A percentile compares a stretch with the other conserved stretches of the same genome.
Evolutionary conservation across 2,797 vertebrate species (phyloP).

Genomic region (Manis javanica): DNA sequence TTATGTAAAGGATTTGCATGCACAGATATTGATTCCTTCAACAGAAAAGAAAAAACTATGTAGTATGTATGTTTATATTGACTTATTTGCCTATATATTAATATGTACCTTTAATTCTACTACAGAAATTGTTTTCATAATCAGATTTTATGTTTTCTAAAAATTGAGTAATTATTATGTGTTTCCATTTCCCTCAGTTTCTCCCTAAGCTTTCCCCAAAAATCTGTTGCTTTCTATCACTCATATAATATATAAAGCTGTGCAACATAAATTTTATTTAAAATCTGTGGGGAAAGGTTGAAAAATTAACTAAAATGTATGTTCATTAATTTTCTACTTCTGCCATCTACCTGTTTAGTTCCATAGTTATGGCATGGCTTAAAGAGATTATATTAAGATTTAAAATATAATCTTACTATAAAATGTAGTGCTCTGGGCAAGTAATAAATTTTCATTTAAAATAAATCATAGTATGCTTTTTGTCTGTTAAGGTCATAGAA

Average conservation of each 20-base stretch:
- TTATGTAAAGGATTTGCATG: neutral
- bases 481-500: neutral
- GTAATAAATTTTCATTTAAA: neutral
- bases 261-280: conserved; percentile 45
- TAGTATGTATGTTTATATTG: neutral
- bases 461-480: neutral
- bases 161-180: neutral
- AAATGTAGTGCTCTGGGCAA: neutral
- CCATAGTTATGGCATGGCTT: neutral
- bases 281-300: neutral
- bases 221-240: neutral
- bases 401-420: neutral
- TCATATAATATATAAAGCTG: neutral
- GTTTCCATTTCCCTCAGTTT: neutral
- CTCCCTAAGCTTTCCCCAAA: neutral
- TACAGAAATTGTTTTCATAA: neutral
- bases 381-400: neutral
- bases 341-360: conserved; percentile 31
- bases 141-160: conserved; percentile 16
- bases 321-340: neutral
- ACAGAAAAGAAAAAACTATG: neutral
- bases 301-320: neutral
- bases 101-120: neutral
- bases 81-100: neutral
- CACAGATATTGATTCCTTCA: neutral